Evolutionary conservation across 2,888 invertebrate genomes (phyloP), one percentile per base, ranked within the genome.

Genomic region (Crocallis elinguaria): DNA sequence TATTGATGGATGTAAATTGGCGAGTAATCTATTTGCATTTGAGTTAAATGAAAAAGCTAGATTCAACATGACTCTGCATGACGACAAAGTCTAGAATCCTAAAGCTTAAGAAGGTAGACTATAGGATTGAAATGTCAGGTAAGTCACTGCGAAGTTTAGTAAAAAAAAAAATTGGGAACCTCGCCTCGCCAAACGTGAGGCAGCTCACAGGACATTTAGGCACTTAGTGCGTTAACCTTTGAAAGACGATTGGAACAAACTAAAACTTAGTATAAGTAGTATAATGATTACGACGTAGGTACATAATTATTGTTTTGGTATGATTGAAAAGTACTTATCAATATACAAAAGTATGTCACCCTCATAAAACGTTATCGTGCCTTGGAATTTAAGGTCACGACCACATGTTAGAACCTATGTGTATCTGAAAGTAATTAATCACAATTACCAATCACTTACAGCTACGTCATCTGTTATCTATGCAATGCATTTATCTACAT

Each of bases 1-100:
- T 57, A 61, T 59, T 57, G 50, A 58, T 60, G 45, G 46, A 57
- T 48, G 49, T 37, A 48, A 57, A 61, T 61, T 59, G 51, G 41
- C 49, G 23, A 30, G 12, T 49, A 44, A 57, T 48, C 27, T 13
- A 56, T 59, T 57, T 49, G 14, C 36, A 52, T 58, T 45, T 44
- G 35, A 14, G 21, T 29, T 27, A 13, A 2, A 38, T 23, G 9
- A 13, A 25, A 3, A 8, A 3, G n/a, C 25, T 2, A 7, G 4
- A 25, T 25, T n/a, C n/a, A n/a, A n/a, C n/a, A n/a, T n/a, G n/a
- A n/a, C n/a, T n/a, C n/a, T n/a, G n/a, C n/a, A n/a, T n/a, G n/a
- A n/a, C n/a, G n/a, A n/a, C n/a, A n/a, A n/a, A n/a, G n/a, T n/a
- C n/a, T n/a, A n/a, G n/a, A n/a, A n/a, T n/a, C n/a, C n/a, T n/a